phyloP scores from a whole-genome alignment of 2,797 vertebrate species.

The Anabacerthia variegaticeps region DNA sequence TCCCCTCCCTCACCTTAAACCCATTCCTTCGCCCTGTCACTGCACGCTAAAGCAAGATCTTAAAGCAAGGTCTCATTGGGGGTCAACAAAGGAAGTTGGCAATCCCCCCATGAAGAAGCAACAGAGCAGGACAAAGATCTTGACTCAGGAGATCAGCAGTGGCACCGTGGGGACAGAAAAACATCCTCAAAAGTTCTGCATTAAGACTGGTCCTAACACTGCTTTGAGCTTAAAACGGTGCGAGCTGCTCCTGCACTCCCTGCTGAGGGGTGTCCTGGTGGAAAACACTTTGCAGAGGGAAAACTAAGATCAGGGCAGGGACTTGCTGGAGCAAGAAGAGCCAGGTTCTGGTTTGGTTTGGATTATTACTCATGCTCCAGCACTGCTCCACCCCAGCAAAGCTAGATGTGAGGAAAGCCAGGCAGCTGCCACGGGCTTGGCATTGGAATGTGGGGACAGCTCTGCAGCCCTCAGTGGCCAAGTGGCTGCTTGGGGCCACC shows the following conservation, averaged over 20 bases:
- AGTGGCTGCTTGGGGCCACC: neutral
- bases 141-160: neutral
- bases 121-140: neutral
- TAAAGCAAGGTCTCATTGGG: rapidly evolving
- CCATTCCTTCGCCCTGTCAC: neutral
- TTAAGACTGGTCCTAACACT: neutral
- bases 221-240: neutral
- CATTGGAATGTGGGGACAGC: rapidly evolving
- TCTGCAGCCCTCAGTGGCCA: neutral
- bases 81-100: neutral
- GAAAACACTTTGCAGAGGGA: neutral
- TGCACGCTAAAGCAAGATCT: neutral
- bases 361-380: neutral
- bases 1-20: neutral
- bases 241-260: neutral
- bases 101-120: neutral
- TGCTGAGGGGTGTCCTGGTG: neutral
- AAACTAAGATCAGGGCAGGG: neutral
- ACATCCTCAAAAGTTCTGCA: neutral
- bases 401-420: neutral
- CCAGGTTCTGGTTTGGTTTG: neutral
- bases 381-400: neutral
- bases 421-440: neutral
- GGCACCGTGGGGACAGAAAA: neutral
- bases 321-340: neutral